A percentile compares a stretch with the other conserved stretches of the same genome.
Evolutionary conservation across 2,888 invertebrate genomes (phyloP).

Genomic region (Lasioglossum zephyrum): DNA sequence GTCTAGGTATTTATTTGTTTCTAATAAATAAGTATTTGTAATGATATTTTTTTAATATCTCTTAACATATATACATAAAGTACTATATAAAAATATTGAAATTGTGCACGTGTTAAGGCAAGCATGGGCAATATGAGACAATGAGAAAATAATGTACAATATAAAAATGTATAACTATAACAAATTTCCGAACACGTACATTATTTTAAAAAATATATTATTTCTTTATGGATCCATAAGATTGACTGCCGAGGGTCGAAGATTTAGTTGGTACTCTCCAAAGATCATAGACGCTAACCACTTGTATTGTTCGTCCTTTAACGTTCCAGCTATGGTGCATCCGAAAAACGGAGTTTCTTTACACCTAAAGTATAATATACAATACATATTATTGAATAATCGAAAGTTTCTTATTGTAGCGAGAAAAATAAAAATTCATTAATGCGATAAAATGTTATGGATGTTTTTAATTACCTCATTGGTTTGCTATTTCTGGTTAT

Average conservation of each 20-base stretch:
- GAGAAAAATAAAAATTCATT: background rate
- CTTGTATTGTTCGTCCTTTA: constrained; percentile 90
- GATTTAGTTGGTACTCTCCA: constrained; percentile 87
- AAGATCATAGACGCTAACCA: constrained; percentile 93
- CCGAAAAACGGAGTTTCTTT: constrained; percentile 93
- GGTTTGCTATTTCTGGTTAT: constrained; percentile 89
- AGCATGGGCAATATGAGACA: constrained; percentile 42
- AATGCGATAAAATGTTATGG: background rate
- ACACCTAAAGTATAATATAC: constrained; percentile 83
- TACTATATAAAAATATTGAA: constrained; percentile 17
- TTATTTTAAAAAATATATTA: constrained; percentile 30
- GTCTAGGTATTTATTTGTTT: background rate
- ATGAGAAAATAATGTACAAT: constrained; percentile 31
- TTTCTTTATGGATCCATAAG: constrained; percentile 78
- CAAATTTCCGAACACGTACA: constrained; percentile 14
- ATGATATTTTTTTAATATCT: constrained; percentile 21
- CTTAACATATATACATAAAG: constrained; percentile 11
- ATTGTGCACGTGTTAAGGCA: constrained; percentile 36
- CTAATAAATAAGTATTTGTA: background rate
- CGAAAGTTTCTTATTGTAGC: background rate
- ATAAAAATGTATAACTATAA: constrained; percentile 36
- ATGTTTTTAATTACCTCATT: constrained; percentile 85
- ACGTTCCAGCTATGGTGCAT: constrained; percentile 91
- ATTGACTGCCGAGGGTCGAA: constrained; percentile 78
- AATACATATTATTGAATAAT: background rate